Evolutionary conservation across 2,888 invertebrate species (phyloP).

Genomic region (Ernsta delagoae): DNA sequence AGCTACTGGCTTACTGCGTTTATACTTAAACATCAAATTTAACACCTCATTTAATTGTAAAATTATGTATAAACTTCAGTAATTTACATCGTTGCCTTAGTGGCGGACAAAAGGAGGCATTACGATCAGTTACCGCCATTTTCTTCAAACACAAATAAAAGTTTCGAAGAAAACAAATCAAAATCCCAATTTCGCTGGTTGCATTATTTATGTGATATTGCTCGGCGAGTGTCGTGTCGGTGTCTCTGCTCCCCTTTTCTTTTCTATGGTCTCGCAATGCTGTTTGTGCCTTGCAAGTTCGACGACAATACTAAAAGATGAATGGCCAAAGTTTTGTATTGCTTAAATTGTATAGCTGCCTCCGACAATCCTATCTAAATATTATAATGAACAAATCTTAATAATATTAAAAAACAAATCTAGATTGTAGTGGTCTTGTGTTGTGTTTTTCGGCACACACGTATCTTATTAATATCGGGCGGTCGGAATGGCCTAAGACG

Average conservation of each 20-base stretch:
- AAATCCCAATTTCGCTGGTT: constrained; percentile 80
- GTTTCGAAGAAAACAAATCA: constrained; percentile 83
- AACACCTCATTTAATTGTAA: constrained; percentile 56
- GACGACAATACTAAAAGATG: constrained; percentile 42
- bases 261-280: constrained; percentile 68
- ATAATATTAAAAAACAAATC: constrained; percentile 48
- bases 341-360: constrained; percentile 1
- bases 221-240: constrained; percentile 73
- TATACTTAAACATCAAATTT: constrained; percentile 49
- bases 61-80: constrained; percentile 41
- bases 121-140: constrained; percentile 50
- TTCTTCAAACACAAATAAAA: constrained; percentile 75
- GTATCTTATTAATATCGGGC: constrained; percentile 83
- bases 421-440: constrained; percentile 50
- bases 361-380: neutral
- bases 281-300: constrained; percentile 71
- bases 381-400: constrained; percentile 11
- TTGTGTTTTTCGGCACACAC: constrained; percentile 68
- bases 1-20: too few species aligned
- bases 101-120: constrained; percentile 59
- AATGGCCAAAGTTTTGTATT: constrained; percentile 31
- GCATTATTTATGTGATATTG: constrained; percentile 84
- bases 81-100: constrained; percentile 42
- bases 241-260: constrained; percentile 75
- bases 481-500: constrained; percentile 81